Evolutionary conservation across 2,113 vertebrate species (phyloP).

Genomic region (Anoplopoma fimbria): DNA sequence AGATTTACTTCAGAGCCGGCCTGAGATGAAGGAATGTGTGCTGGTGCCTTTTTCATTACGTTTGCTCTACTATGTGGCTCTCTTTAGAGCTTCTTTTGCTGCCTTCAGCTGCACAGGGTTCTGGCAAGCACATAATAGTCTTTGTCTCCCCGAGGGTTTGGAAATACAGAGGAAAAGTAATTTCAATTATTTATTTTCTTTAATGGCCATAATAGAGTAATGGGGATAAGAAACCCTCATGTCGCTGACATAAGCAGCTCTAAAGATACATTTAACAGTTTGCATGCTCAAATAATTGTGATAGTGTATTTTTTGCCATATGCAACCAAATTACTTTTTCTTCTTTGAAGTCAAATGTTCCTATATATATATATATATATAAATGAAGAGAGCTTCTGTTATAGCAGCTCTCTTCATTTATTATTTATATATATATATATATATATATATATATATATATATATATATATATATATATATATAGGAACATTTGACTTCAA

Average conservation of each 20-base stretch:
- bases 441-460: no score
- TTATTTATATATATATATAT: no score
- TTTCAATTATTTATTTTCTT: conserved; percentile 19
- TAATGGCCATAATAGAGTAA: conserved; percentile 39
- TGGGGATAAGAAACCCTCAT: neutral
- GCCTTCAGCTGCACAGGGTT: conserved; percentile 37
- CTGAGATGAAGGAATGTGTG: conserved; percentile 29
- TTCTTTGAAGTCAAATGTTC: conserved; percentile 15
- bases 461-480: no score
- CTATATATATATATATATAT: no score
- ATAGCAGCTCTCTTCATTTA: neutral
- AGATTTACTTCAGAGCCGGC: conserved; percentile 12
- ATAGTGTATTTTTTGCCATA: conserved; percentile 18
- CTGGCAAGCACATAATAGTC: conserved; percentile 54
- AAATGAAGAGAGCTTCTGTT: no score
- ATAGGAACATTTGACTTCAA: no score
- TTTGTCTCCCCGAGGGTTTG: conserved; percentile 1
- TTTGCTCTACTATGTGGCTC: conserved; percentile 14
- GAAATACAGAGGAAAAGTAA: conserved; percentile 29
- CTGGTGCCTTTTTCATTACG: conserved; percentile 54
- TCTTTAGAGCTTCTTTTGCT: conserved; percentile 2
- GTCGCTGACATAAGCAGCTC: conserved; percentile 12
- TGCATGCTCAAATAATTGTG: conserved; percentile 34
- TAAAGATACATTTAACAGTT: neutral
- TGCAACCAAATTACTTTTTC: conserved; percentile 6